A percentile compares a stretch with the other conserved stretches of the same genome.
Conservation (phyloP, 2,888 invertebrate species). For the Chymomyza amoena region DNA sequence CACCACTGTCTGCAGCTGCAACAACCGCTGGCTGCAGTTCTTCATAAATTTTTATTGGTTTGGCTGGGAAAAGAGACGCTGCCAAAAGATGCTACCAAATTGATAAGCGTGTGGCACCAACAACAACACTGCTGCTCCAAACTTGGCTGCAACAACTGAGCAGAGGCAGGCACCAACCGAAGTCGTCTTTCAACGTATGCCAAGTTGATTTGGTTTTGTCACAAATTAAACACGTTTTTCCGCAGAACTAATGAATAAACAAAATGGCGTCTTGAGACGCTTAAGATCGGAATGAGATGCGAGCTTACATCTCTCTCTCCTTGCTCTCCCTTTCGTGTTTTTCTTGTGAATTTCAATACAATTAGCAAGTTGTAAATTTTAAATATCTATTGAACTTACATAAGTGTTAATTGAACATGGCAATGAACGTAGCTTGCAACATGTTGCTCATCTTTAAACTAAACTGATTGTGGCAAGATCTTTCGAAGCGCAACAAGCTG, state of each 20-base stretch:
- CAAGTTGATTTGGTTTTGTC: slow-evolving; percentile 68
- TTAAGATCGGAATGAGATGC: neutral
- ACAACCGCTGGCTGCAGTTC: slow-evolving; percentile 6
- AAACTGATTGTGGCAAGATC: neutral
- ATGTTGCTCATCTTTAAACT: neutral
- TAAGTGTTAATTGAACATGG: slow-evolving; percentile 70
- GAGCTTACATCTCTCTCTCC: neutral
- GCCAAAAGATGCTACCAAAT: neutral
- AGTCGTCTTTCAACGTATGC: slow-evolving; percentile 26
- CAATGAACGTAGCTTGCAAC: neutral
- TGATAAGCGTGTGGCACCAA: neutral
- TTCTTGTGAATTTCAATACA: slow-evolving; percentile 67
- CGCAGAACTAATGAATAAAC: slow-evolving; percentile 76
- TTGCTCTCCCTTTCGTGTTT: slow-evolving; percentile 3
- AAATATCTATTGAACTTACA: slow-evolving; percentile 58
- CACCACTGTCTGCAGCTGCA: neutral
- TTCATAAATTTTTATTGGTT: slow-evolving; percentile 50
- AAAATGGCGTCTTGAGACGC: slow-evolving; percentile 18
- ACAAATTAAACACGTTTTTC: slow-evolving; percentile 78
- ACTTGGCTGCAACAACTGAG: too few relatives aligned
- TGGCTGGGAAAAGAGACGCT: neutral
- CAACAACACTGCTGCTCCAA: neutral
- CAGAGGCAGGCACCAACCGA: slow-evolving; percentile 1
- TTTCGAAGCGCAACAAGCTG: neutral
- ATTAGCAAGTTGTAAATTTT: slow-evolving; percentile 75